Evolutionary conservation across 2,888 invertebrate genomes (phyloP).

Genomic region (Xanthostigma xanthostigma): DNA sequence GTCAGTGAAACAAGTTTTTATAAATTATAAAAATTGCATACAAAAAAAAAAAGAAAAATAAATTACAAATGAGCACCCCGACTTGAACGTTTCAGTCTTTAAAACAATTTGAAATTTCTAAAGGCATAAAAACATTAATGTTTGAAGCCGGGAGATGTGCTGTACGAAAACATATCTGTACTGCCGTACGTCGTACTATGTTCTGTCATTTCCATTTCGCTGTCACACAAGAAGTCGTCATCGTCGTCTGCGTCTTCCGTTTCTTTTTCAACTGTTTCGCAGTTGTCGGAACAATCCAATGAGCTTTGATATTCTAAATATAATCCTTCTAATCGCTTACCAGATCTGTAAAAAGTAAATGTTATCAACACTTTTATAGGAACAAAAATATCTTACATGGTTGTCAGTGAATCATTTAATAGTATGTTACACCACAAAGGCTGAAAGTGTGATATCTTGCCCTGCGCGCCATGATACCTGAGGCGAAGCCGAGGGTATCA

Average conservation of each 20-base stretch:
- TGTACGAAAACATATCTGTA: slow-evolving; percentile 25
- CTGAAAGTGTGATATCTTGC: too few relatives aligned
- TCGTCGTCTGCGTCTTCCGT: slow-evolving; percentile 14
- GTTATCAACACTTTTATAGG: not conserved
- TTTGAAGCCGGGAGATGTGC: slow-evolving; percentile 31
- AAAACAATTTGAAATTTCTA: not conserved
- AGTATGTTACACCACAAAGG: too few relatives aligned
- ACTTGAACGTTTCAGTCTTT: too few relatives aligned
- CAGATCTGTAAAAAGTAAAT: slow-evolving; percentile 23
- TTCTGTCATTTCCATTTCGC: slow-evolving; percentile 18
- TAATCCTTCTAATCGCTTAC: slow-evolving; percentile 26
- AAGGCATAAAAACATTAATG: slow-evolving; percentile 17
- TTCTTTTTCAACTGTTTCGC: slow-evolving; percentile 10
- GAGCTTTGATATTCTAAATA: slow-evolving; percentile 35
- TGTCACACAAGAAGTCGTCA: slow-evolving; percentile 19
- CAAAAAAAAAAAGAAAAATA: too few relatives aligned
- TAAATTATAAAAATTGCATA: too few relatives aligned
- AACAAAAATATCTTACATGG: too few relatives aligned
- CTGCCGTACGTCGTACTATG: not conserved
- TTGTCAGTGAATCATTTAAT: too few relatives aligned
- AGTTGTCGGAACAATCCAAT: slow-evolving; percentile 17
- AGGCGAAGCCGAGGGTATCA: too few relatives aligned
- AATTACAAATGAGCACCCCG: too few relatives aligned
- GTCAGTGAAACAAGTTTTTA: too few relatives aligned
- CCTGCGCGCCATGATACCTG: too few relatives aligned